Evolutionary conservation across 2,888 invertebrate genomes (phyloP).

Genomic region (Polydesmus complanatus): DNA sequence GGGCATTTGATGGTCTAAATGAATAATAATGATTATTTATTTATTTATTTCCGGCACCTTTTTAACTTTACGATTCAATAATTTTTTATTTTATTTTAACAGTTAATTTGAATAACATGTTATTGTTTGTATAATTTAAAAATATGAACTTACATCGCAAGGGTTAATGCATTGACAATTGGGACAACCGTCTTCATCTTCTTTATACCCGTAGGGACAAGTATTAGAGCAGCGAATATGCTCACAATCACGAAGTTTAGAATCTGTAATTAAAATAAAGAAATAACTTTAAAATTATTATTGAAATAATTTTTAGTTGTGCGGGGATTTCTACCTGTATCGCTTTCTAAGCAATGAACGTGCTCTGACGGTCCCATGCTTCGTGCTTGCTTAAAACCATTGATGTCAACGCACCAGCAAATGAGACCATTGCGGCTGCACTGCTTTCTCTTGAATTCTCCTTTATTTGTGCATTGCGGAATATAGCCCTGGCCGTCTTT

Average conservation of each 20-base stretch:
- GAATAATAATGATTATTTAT: neutral
- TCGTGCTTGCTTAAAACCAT: slow-evolving; percentile 58
- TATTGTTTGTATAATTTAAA: no score
- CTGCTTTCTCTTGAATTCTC: slow-evolving; percentile 56
- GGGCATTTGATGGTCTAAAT: slow-evolving; percentile 40
- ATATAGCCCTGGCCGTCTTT: slow-evolving; percentile 67
- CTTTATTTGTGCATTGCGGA: slow-evolving; percentile 55
- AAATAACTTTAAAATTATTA: neutral
- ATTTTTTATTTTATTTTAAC: no score
- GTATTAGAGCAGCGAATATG: slow-evolving; percentile 62
- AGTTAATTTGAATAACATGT: no score
- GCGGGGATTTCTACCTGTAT: neutral
- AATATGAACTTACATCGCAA: slow-evolving; percentile 40
- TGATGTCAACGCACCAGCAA: slow-evolving; percentile 69
- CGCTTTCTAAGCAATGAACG: slow-evolving; percentile 43
- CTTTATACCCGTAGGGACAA: slow-evolving; percentile 71
- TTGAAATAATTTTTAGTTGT: neutral
- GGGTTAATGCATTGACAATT: slow-evolving; percentile 77
- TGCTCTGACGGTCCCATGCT: slow-evolving; percentile 62
- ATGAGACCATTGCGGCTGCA: slow-evolving; percentile 72
- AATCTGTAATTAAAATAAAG: neutral
- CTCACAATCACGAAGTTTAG: slow-evolving; percentile 40
- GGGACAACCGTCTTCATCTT: slow-evolving; percentile 54
- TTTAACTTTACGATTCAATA: no score
- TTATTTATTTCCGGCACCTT: no score